phyloP scores from a whole-genome alignment of 1,140 invertebrate genomes.

The Zaprionus gabonicus region DNA sequence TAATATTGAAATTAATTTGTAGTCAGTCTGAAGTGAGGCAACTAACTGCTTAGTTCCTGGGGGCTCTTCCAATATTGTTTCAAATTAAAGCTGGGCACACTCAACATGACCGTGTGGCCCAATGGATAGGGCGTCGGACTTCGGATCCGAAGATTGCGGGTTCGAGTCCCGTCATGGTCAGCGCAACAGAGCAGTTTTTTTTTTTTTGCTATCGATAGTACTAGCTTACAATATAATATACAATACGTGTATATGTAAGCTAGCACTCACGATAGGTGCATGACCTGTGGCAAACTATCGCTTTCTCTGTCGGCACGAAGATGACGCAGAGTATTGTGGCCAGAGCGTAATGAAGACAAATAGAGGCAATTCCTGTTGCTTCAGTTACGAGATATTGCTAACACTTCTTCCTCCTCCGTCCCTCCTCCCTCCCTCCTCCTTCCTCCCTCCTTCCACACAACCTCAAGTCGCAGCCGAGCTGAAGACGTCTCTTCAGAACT shows the following conservation, averaged over 20 bases:
- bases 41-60: neutral
- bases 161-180: slow-evolving; percentile 23
- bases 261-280: neutral
- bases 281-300: neutral
- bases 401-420: no score
- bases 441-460: neutral
- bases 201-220: neutral
- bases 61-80: neutral
- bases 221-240: neutral
- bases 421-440: neutral
- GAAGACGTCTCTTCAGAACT: slow-evolving; percentile 3
- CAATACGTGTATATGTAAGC: no score
- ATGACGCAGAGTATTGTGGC: slow-evolving; percentile 12
- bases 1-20: neutral
- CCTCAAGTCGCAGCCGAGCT: neutral
- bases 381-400: neutral
- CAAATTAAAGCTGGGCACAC: neutral
- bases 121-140: slow-evolving; percentile 33
- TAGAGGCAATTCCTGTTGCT: slow-evolving; percentile 61
- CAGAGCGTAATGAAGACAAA: slow-evolving; percentile 65
- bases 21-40: neutral
- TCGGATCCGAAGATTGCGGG: slow-evolving; percentile 23
- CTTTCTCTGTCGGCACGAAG: no score
- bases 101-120: neutral
- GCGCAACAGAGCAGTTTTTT: neutral